A percentile compares a stretch with the other conserved stretches of the same genome.
These are phyloP conservation scores for Phymastichus coffea DNA, from an alignment of 1,140 invertebrate genomes.

Conservation along the genomic window DNA sequence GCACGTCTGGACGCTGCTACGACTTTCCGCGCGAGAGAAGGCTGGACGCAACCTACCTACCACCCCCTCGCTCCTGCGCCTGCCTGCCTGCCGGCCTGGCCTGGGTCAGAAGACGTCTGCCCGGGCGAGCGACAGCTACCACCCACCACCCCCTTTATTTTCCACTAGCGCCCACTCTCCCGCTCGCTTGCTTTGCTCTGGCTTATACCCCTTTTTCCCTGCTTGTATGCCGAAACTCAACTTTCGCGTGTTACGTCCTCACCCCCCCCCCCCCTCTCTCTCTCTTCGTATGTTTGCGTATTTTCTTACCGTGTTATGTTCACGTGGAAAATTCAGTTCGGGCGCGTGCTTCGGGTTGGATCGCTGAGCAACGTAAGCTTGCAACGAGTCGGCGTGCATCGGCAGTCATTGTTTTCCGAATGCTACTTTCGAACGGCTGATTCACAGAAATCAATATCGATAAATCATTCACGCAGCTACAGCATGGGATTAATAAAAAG, in stretches of 20 bases:
- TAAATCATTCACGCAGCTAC: no score
- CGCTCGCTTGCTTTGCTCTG: constrained; percentile 9
- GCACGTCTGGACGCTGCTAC: constrained; percentile 28
- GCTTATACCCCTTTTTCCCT: constrained; percentile 20
- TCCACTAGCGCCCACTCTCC: not conserved
- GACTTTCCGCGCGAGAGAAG: not conserved
- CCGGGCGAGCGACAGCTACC: constrained; percentile 57
- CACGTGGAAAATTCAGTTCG: no score
- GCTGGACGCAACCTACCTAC: constrained; percentile 9
- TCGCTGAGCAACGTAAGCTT: no score
- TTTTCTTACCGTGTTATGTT: not conserved
- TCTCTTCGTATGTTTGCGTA: constrained; percentile 8
- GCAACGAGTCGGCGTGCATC: no score
- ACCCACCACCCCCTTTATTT: constrained; percentile 36
- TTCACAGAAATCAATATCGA: no score
- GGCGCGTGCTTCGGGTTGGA: no score
- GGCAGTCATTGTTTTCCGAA: no score
- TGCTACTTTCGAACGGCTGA: no score
- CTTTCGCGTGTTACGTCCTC: constrained; percentile 23
- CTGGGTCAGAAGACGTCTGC: constrained; percentile 59
- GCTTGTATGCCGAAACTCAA: constrained; percentile 5
- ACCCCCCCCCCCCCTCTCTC: constrained; percentile 20
- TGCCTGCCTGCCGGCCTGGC: constrained; percentile 42
- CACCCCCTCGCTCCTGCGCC: constrained; percentile 23
- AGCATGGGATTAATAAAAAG: no score